These are phyloP conservation scores for Oscheius myriophilus DNA, from an alignment of 2,888 invertebrate species.

Conservation along the genomic window DNA sequence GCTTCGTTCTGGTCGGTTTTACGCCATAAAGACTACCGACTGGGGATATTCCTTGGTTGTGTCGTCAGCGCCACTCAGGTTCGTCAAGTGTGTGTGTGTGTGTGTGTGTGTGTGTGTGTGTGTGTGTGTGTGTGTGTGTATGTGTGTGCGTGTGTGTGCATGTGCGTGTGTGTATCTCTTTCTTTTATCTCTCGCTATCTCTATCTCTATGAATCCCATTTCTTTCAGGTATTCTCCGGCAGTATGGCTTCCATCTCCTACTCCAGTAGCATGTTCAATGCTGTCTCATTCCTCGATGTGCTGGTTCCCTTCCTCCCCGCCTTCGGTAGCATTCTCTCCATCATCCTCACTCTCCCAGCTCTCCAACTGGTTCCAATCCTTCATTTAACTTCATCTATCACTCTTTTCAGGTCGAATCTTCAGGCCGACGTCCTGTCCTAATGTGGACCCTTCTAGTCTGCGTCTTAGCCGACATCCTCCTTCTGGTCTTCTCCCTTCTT, in stretches of 20 bases:
- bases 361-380: constrained; percentile 48
- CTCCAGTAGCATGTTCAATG: constrained; percentile 64
- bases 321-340: constrained; percentile 59
- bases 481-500: constrained; percentile 58
- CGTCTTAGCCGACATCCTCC: constrained; percentile 51
- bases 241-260: constrained; percentile 65
- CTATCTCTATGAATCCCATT: no score
- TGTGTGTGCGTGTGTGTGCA: no score
- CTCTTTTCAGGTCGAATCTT: constrained; percentile 52
- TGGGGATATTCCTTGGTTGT: constrained; percentile 60
- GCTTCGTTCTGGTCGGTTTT: constrained; percentile 45
- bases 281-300: constrained; percentile 58
- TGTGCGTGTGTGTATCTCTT: no score
- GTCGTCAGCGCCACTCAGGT: constrained; percentile 60
- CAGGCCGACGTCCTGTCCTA: constrained; percentile 60
- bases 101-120: no score
- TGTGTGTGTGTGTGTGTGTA: no score
- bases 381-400: background rate
- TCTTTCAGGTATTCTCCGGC: constrained; percentile 58
- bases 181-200: no score
- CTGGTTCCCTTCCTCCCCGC: constrained; percentile 63
- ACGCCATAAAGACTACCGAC: constrained; percentile 37
- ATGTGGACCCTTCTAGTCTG: constrained; percentile 61
- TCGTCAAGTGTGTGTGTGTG: no score
- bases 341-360: constrained; percentile 63